Evolutionary conservation across 2,888 invertebrate genomes (phyloP).

Genomic region (Baronia brevicornis): DNA sequence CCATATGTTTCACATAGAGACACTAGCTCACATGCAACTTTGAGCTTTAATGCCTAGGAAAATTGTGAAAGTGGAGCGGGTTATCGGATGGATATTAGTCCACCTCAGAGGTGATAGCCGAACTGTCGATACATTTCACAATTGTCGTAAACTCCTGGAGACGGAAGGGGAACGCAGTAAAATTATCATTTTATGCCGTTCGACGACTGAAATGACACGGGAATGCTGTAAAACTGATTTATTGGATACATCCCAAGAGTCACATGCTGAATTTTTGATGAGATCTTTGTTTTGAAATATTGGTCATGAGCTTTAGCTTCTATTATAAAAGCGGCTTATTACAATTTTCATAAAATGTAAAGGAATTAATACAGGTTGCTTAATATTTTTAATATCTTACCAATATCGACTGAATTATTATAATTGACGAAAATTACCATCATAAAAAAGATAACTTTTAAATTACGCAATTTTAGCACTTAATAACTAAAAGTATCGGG

Average conservation of each 20-base stretch:
- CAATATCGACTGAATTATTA: too few relatives aligned
- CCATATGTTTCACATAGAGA: too few relatives aligned
- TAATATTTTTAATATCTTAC: too few relatives aligned
- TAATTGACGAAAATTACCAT: too few relatives aligned
- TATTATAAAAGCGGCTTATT: not conserved
- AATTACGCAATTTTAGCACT: too few relatives aligned
- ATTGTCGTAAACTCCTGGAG: constrained; percentile 72
- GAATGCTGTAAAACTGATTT: constrained; percentile 76
- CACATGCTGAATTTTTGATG: constrained; percentile 72
- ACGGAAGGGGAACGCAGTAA: constrained; percentile 73
- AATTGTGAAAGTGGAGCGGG: constrained; percentile 27
- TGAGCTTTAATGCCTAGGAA: constrained; percentile 29
- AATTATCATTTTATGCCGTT: constrained; percentile 76
- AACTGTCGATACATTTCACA: constrained; percentile 76
- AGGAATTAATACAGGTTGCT: too few relatives aligned
- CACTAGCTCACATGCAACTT: too few relatives aligned
- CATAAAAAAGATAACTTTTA: too few relatives aligned
- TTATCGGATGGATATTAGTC: constrained; percentile 28
- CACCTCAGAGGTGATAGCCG: constrained; percentile 64
- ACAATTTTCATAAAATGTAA: not conserved
- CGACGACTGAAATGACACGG: constrained; percentile 74
- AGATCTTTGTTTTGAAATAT: constrained; percentile 64
- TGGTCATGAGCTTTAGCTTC: constrained; percentile 18
- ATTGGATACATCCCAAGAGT: constrained; percentile 68
- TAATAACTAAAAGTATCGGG: too few relatives aligned